phyloP scores from a whole-genome alignment of 2,797 vertebrate genomes.

The Typhlichthys subterraneus region DNA sequence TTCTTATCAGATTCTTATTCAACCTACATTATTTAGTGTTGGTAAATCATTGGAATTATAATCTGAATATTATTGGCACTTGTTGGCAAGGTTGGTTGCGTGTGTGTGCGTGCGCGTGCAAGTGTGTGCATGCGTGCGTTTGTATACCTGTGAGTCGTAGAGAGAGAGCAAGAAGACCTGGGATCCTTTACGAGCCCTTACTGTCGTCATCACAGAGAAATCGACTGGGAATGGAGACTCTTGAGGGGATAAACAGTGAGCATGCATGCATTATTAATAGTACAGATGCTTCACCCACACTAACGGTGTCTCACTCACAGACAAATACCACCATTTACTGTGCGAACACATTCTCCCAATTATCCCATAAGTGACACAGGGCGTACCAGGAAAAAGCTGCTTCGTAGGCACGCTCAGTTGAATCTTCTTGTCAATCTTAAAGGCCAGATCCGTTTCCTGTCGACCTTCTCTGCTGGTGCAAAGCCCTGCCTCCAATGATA shows the following conservation, averaged over 20 bases:
- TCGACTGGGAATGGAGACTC: slow-evolving; percentile 86
- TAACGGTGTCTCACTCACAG: background rate
- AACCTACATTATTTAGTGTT: no score
- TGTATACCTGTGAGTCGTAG: slow-evolving; percentile 83
- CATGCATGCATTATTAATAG: background rate
- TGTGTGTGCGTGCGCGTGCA: slow-evolving; percentile 3
- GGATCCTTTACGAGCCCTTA: slow-evolving; percentile 87
- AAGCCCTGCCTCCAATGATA: slow-evolving; percentile 82
- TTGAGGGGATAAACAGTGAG: slow-evolving; percentile 42
- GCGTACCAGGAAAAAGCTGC: slow-evolving; percentile 84
- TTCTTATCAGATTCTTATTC: no score
- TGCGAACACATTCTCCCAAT: background rate
- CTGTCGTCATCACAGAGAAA: slow-evolving; percentile 92
- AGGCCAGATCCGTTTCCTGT: slow-evolving; percentile 82
- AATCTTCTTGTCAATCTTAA: slow-evolving; percentile 80
- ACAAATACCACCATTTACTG: background rate
- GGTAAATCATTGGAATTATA: no score
- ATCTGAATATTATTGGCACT: no score
- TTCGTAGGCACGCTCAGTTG: slow-evolving; percentile 79
- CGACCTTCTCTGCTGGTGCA: slow-evolving; percentile 77
- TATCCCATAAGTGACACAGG: background rate
- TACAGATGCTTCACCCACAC: background rate
- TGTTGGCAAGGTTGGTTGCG: background rate
- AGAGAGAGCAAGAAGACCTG: slow-evolving; percentile 93
- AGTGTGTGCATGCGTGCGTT: slow-evolving; percentile 9